Conservation (phyloP, 2,797 vertebrate species). For the Danionella dracula region DNA sequence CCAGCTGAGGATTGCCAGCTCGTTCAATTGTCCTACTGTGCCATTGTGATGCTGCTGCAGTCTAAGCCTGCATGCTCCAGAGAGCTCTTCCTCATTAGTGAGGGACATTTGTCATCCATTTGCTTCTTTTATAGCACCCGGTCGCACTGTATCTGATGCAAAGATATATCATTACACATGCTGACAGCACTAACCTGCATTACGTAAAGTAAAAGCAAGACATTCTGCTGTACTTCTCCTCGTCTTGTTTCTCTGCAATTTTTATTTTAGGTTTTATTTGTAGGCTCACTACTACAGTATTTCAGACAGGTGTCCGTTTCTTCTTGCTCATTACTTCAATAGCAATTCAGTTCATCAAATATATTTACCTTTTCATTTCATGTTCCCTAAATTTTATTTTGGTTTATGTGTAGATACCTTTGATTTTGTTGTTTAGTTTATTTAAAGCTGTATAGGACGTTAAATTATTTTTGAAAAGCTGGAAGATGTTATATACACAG, state of each 20-base stretch:
- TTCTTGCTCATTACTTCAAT: too few relatives aligned
- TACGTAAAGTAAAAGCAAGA: conserved; percentile 29
- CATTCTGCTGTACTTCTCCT: conserved; percentile 35
- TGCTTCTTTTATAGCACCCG: conserved; percentile 14
- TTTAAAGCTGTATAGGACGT: too few relatives aligned
- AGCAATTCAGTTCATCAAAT: too few relatives aligned
- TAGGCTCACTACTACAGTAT: too few relatives aligned
- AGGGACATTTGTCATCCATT: conserved; percentile 28
- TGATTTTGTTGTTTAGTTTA: too few relatives aligned
- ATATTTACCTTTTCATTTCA: too few relatives aligned
- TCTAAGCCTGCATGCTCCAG: conserved; percentile 14
- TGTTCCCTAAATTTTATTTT: too few relatives aligned
- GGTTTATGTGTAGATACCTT: too few relatives aligned
- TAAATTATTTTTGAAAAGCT: too few relatives aligned
- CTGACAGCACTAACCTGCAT: conserved; percentile 26
- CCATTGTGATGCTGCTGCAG: conserved; percentile 7
- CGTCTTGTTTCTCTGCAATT: conserved; percentile 16
- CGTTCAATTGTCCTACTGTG: not conserved
- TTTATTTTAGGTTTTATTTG: too few relatives aligned
- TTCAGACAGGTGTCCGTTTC: too few relatives aligned
- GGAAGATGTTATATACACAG: too few relatives aligned
- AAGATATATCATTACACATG: conserved; percentile 20
- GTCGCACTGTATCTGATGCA: not conserved
- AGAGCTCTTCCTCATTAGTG: conserved; percentile 26
- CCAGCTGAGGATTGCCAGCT: conserved; percentile 12